These are phyloP conservation scores for Pristionchus mayeri DNA, from an alignment of 2,888 invertebrate species.

Conservation along the genomic window DNA sequence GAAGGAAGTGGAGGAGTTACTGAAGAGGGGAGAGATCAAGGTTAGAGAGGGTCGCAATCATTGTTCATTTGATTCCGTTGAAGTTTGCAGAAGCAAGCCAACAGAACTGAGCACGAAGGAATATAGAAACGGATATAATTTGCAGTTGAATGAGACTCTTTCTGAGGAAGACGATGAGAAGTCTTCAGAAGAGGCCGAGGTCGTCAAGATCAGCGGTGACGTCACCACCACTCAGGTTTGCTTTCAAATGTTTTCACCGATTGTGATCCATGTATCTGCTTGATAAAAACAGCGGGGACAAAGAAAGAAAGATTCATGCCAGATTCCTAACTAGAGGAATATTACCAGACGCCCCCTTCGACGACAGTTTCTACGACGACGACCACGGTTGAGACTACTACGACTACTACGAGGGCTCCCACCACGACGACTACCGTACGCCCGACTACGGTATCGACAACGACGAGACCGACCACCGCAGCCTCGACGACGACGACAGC, in stretches of 20 bases:
- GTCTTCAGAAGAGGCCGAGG: not conserved
- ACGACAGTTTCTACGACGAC: not conserved
- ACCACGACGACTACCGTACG: not conserved
- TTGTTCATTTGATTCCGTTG: not conserved
- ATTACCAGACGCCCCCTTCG: not conserved
- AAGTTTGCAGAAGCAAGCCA: not conserved
- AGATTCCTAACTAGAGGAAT: no score
- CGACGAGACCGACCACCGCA: conserved; percentile 18
- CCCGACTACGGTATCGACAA: not conserved
- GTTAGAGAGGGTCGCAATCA: not conserved
- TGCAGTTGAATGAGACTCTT: conserved; percentile 11
- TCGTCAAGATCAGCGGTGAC: conserved; percentile 26
- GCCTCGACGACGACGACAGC: not conserved
- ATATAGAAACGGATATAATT: not conserved
- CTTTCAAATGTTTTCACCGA: not conserved
- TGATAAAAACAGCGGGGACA: no score
- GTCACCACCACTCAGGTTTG: conserved; percentile 26
- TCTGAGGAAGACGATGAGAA: not conserved
- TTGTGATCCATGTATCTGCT: not conserved
- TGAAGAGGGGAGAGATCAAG: conserved; percentile 14
- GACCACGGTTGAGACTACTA: not conserved
- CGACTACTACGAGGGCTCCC: not conserved
- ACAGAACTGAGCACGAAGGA: not conserved
- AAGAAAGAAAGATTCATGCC: no score
- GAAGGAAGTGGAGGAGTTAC: not conserved